These are phyloP conservation scores for Epiblema foenella DNA, from an alignment of 2,888 invertebrate species.

Conservation along the genomic window DNA sequence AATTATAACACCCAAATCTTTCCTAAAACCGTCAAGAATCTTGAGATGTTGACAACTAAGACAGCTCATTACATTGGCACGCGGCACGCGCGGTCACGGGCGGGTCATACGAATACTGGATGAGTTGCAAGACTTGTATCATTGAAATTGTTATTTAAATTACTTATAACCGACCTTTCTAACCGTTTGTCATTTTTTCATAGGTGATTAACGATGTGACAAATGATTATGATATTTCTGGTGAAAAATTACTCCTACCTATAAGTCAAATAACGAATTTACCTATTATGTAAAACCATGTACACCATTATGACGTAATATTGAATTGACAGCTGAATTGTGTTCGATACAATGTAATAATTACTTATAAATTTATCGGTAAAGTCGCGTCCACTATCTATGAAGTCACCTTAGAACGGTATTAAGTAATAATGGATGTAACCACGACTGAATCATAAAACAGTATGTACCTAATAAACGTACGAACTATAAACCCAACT, in stretches of 20 bases:
- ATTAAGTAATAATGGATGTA: constrained; percentile 3
- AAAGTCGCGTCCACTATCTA: constrained; percentile 2
- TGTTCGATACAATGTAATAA: constrained; percentile 5
- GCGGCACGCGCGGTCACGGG: constrained; percentile 4
- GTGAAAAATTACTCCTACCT: not conserved
- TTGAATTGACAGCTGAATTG: not conserved
- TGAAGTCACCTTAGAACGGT: not conserved
- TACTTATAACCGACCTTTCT: not conserved
- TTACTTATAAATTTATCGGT: constrained; percentile 1
- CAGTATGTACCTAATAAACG: too few relatives aligned
- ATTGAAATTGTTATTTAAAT: constrained; percentile 5
- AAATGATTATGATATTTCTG: constrained; percentile 3
- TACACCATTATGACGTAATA: not conserved
- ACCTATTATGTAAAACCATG: constrained; percentile 4
- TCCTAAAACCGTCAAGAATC: constrained; percentile 10
- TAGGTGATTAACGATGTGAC: not conserved
- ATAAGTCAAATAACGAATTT: not conserved
- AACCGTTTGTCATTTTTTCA: constrained; percentile 5
- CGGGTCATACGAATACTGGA: not conserved
- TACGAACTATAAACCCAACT: not conserved
- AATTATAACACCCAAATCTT: constrained; percentile 7
- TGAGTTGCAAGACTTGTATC: constrained; percentile 1
- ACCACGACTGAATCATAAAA: not conserved
- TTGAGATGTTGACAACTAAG: constrained; percentile 23
- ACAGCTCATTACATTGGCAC: constrained; percentile 22